These are phyloP conservation scores for Drosophila biarmipes DNA, from an alignment of 1,140 invertebrate genomes.

Conservation along the genomic window DNA sequence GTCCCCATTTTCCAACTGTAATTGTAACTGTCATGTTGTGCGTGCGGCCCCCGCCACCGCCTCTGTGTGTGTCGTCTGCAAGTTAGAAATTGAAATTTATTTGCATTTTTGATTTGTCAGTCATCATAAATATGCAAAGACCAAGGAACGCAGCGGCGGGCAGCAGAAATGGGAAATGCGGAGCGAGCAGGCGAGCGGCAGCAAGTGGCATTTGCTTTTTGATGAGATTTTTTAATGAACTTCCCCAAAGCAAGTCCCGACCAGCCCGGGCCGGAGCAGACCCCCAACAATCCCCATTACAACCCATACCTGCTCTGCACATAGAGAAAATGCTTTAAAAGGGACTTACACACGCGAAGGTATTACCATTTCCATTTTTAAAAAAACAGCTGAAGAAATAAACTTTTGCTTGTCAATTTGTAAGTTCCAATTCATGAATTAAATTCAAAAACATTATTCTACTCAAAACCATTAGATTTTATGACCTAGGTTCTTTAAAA, in stretches of 20 bases:
- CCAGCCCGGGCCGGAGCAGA: conserved; percentile 4
- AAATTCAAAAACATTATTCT: too few relatives aligned
- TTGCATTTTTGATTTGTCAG: conserved; percentile 79
- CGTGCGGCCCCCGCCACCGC: conserved; percentile 11
- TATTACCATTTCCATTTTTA: too few relatives aligned
- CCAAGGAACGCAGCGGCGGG: conserved; percentile 10
- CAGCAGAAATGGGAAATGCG: conserved; percentile 9
- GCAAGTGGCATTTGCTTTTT: conserved; percentile 55
- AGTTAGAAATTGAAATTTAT: conserved; percentile 82
- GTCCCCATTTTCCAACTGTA: conserved; percentile 59
- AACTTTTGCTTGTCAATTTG: too few relatives aligned
- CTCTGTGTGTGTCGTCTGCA: conserved; percentile 41
- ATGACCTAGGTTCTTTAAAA: too few relatives aligned
- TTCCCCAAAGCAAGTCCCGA: conserved; percentile 19
- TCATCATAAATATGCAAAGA: conserved; percentile 76
- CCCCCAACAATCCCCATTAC: conserved; percentile 11
- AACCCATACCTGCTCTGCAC: conserved; percentile 5
- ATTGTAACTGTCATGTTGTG: conserved; percentile 80
- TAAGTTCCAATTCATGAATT: too few relatives aligned
- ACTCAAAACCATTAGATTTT: too few relatives aligned
- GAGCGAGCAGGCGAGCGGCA: conserved; percentile 9
- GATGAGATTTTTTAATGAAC: conserved; percentile 75
- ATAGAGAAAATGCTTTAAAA: not conserved
- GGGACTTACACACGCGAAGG: too few relatives aligned
- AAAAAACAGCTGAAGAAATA: too few relatives aligned